A percentile compares a stretch with the other conserved stretches of the same genome.
Evolutionary conservation across 2,797 vertebrate genomes (phyloP).

Genomic region (Tenualosa ilisha): DNA sequence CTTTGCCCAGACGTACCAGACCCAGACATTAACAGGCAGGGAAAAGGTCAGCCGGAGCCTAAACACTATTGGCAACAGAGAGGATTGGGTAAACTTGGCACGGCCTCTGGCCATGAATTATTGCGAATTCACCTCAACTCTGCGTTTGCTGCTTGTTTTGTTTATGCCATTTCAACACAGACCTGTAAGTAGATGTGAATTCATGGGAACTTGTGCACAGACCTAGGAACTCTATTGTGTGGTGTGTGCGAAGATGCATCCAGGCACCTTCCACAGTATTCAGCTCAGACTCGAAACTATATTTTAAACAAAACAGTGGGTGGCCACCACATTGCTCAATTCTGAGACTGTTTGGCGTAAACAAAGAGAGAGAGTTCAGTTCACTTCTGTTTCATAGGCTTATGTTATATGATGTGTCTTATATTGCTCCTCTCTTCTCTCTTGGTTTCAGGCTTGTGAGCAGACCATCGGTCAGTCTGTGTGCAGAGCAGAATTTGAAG

Average conservation of each 20-base stretch:
- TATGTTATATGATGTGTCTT: constrained; percentile 25
- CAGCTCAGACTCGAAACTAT: background rate
- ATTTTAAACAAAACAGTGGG: background rate
- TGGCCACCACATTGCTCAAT: background rate
- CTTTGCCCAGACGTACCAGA: background rate
- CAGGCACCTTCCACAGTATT: background rate
- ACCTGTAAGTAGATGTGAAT: background rate
- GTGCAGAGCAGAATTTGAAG: constrained; percentile 47
- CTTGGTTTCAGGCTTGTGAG: constrained; percentile 59
- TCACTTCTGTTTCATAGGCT: background rate
- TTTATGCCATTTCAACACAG: background rate
- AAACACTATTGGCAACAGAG: constrained; percentile 23
- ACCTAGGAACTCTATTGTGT: background rate
- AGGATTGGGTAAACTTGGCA: background rate
- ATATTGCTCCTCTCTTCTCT: constrained; percentile 40
- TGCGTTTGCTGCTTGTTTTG: background rate
- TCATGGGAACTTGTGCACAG: background rate
- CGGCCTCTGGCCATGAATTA: background rate
- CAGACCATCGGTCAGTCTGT: constrained; percentile 36
- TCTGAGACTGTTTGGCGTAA: no score
- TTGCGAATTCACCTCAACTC: background rate
- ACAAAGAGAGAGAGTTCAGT: no score
- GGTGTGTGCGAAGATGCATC: background rate
- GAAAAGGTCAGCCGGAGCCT: constrained; percentile 27
- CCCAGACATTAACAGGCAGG: background rate